Evolutionary conservation across 2,113 vertebrate genomes (phyloP).

Genomic region (Nycticryphes semicollaris): DNA sequence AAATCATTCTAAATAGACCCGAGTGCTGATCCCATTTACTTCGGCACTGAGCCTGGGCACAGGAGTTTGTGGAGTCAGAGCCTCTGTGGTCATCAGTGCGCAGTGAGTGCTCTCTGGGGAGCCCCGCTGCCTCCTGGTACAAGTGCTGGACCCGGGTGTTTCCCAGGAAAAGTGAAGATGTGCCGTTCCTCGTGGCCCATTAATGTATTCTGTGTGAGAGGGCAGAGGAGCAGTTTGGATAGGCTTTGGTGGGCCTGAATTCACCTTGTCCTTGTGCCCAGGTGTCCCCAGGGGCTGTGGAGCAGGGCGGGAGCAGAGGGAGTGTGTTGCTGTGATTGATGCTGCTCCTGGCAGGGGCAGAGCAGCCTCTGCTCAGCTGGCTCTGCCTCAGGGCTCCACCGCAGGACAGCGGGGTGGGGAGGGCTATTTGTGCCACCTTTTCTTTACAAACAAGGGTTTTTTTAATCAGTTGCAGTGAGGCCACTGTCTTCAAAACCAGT

Average conservation of each 20-base stretch:
- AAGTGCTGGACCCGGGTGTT: not conserved
- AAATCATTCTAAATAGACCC: accelerated
- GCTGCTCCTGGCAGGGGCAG: not conserved
- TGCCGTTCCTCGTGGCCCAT: accelerated
- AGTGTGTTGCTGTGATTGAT: accelerated
- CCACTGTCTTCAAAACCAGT: not conserved
- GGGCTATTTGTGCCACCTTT: not conserved
- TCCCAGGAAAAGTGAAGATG: accelerated
- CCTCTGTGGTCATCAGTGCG: accelerated
- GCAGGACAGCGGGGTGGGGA: not conserved
- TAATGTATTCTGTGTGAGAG: accelerated
- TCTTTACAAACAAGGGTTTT: not conserved
- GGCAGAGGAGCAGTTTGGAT: not conserved
- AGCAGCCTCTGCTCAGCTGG: not conserved
- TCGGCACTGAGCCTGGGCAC: accelerated
- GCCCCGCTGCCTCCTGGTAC: not conserved
- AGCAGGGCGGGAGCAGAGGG: not conserved
- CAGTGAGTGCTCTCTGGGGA: not conserved
- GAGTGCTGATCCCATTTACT: not conserved
- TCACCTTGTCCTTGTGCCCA: not conserved
- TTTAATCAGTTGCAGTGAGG: not conserved
- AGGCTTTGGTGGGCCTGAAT: not conserved
- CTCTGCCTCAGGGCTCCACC: not conserved
- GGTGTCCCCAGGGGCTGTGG: too few species aligned
- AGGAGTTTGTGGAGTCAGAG: not conserved